Percentiles rank a stretch among this genome's conserved stretches.
These are phyloP conservation scores for Limnephilus marmoratus DNA, from an alignment of 2,888 invertebrate genomes.

Conservation along the genomic window DNA sequence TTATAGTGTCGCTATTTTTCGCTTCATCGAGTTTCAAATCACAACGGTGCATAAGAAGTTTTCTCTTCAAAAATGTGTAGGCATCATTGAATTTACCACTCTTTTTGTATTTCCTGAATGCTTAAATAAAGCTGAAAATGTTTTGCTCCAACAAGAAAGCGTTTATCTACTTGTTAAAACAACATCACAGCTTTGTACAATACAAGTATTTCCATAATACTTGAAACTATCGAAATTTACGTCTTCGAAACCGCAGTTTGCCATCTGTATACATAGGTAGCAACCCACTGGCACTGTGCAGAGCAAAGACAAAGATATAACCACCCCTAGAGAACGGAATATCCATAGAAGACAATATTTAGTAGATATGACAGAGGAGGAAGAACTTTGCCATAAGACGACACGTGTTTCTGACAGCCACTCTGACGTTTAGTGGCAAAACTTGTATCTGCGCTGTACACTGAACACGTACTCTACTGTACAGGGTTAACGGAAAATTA, in stretches of 20 bases:
- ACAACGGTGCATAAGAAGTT: too few species aligned
- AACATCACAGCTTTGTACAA: background rate
- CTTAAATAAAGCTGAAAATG: background rate
- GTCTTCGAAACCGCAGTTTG: constrained; percentile 14
- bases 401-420: constrained; percentile 63
- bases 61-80: too few species aligned
- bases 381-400: constrained; percentile 48
- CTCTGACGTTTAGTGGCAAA: constrained; percentile 61
- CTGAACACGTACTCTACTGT: background rate
- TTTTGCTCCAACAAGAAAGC: background rate
- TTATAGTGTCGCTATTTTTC: too few species aligned
- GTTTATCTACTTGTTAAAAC: background rate
- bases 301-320: background rate
- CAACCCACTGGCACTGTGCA: background rate
- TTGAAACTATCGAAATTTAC: constrained; percentile 14
- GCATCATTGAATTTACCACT: background rate
- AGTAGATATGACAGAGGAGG: constrained; percentile 36
- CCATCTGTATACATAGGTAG: background rate
- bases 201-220: constrained; percentile 2
- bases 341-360: constrained; percentile 35
- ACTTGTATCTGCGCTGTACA: constrained; percentile 48
- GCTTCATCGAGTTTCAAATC: too few species aligned
- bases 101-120: background rate
- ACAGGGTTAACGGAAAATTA: constrained; percentile 12
- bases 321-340: constrained; percentile 12